phyloP scores from a whole-genome alignment of 2,888 invertebrate species.

The Agonopterix arenella region DNA sequence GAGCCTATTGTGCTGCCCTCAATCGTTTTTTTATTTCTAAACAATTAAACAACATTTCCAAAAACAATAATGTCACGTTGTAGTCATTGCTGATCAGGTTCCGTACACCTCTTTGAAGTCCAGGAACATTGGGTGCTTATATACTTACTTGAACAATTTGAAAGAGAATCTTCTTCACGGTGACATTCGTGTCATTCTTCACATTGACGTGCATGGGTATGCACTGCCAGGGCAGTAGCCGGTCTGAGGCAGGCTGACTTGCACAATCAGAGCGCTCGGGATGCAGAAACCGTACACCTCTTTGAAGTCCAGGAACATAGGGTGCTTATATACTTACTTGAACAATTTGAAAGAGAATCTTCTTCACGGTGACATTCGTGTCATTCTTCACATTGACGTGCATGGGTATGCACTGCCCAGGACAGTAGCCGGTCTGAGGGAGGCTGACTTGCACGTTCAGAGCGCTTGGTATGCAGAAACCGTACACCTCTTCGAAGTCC shows the following conservation, averaged over 20 bases:
- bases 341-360: conserved; percentile 36
- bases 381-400: conserved; percentile 31
- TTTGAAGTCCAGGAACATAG: conserved; percentile 43
- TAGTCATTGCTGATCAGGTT: no score
- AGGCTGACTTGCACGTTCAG: conserved; percentile 25
- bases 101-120: no score
- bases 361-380: conserved; percentile 35
- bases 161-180: conserved; percentile 39
- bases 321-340: conserved; percentile 41
- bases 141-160: conserved; percentile 38
- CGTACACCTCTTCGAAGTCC: conserved; percentile 40
- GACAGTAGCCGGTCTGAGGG: conserved; percentile 42
- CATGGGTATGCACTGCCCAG: conserved; percentile 43
- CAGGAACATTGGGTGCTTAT: no score
- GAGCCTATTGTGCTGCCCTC: no score
- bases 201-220: conserved; percentile 36
- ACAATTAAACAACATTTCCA: no score
- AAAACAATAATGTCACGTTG: no score
- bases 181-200: conserved; percentile 32
- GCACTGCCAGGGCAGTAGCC: conserved; percentile 45
- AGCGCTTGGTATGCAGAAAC: conserved; percentile 28
- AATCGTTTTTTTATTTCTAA: no score
- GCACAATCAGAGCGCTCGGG: conserved; percentile 22
- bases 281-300: conserved; percentile 34
- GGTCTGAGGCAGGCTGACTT: conserved; percentile 28